phyloP scores from a whole-genome alignment of 2,113 vertebrate species.

The Chloropsis hardwickii region DNA sequence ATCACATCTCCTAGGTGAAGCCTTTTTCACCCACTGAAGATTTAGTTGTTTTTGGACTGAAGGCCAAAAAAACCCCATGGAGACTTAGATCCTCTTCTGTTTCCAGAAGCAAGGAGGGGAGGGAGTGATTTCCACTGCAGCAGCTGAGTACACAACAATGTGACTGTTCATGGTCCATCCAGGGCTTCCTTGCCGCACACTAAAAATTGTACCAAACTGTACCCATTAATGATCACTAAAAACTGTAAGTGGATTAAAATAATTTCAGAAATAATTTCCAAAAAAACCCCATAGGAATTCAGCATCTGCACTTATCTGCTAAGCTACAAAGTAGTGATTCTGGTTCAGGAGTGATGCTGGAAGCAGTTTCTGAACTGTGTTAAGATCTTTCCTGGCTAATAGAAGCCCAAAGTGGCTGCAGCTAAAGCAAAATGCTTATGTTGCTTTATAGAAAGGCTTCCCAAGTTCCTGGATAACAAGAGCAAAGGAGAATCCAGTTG shows the following conservation, averaged over 20 bases:
- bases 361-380: not conserved
- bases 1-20: not conserved
- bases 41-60: not conserved
- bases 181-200: not conserved
- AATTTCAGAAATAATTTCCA: not conserved
- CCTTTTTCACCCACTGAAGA: not conserved
- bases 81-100: not conserved
- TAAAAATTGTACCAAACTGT: not conserved
- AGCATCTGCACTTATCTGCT: not conserved
- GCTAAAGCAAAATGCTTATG: not conserved
- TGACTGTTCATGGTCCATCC: not conserved
- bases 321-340: not conserved
- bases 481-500: not conserved
- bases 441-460: not conserved
- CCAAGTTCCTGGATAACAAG: not conserved
- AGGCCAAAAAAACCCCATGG: not conserved
- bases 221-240: not conserved
- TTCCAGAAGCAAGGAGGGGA: not conserved
- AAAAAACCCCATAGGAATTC: not conserved
- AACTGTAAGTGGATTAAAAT: not conserved
- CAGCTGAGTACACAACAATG: fast-evolving
- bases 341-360: not conserved
- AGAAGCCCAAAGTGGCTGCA: not conserved
- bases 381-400: not conserved
- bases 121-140: not conserved